These are phyloP conservation scores for Papilio aristodemus DNA, from an alignment of 1,140 invertebrate genomes.

Conservation along the genomic window DNA sequence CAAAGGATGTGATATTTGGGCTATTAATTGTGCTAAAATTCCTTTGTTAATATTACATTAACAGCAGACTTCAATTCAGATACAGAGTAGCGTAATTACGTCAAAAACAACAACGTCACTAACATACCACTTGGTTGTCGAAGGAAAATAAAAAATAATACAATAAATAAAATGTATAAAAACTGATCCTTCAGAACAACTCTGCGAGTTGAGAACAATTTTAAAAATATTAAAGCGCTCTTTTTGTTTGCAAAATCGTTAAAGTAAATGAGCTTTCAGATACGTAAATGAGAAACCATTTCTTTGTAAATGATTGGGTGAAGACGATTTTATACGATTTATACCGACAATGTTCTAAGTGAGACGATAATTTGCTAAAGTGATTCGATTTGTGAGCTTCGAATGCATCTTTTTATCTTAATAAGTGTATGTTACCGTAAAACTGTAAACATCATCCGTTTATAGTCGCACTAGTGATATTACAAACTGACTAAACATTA, in stretches of 20 bases:
- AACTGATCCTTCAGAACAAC: neutral
- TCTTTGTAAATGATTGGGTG: constrained; percentile 12
- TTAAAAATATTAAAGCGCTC: constrained; percentile 7
- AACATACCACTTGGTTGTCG: too few relatives aligned
- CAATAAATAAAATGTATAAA: neutral
- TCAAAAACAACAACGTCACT: too few relatives aligned
- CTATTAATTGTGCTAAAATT: too few relatives aligned
- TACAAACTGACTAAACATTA: too few relatives aligned
- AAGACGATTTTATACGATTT: neutral
- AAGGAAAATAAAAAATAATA: neutral
- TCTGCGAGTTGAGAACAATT: neutral
- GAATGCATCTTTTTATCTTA: neutral
- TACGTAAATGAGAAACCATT: constrained; percentile 14
- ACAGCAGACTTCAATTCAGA: too few relatives aligned
- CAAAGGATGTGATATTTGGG: too few relatives aligned
- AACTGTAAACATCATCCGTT: neutral
- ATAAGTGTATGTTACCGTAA: neutral
- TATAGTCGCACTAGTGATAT: neutral
- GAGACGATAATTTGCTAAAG: neutral
- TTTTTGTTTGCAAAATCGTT: constrained; percentile 20
- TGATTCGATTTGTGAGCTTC: neutral
- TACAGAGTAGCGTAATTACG: too few relatives aligned
- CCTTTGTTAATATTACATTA: too few relatives aligned
- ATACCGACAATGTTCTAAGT: neutral
- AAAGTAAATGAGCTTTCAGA: constrained; percentile 4